Conservation (phyloP, 2,797 vertebrate species). For the Melanotaenia nigrans region DNA sequence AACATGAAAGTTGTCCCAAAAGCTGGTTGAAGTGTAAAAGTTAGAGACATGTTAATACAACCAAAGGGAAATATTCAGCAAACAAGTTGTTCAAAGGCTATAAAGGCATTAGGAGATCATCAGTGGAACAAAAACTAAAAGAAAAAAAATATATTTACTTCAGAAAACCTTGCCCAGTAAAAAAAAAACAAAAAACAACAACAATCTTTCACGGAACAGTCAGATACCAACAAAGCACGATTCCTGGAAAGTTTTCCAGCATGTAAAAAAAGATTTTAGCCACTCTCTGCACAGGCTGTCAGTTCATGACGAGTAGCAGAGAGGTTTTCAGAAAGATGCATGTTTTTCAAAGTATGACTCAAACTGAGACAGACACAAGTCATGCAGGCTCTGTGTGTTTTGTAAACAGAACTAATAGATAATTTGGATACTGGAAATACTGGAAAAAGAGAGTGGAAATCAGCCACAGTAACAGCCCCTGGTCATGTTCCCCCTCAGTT, state of each 20-base stretch:
- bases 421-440: conserved; percentile 29
- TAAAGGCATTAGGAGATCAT: neutral
- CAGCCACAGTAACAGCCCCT: conserved; percentile 26
- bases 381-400: conserved; percentile 40
- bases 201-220: neutral
- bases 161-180: neutral
- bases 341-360: conserved; percentile 22
- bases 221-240: neutral
- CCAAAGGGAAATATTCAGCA: neutral
- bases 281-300: neutral
- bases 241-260: neutral
- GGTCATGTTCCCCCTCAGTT: conserved; percentile 12
- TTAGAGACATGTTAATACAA: neutral
- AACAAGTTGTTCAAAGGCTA: neutral
- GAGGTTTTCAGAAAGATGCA: conserved; percentile 2
- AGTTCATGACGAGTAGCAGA: conserved; percentile 9
- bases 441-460: conserved; percentile 42
- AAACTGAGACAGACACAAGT: conserved; percentile 24
- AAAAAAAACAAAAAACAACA: no score
- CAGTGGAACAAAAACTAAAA: neutral
- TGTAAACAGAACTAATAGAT: conserved; percentile 52
- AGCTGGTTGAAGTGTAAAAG: neutral
- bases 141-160: neutral
- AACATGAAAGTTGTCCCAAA: neutral
- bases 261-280: neutral